Base-by-base conservation (phyloP, 2,113 vertebrate genomes). In the Channa maculata region DNA sequence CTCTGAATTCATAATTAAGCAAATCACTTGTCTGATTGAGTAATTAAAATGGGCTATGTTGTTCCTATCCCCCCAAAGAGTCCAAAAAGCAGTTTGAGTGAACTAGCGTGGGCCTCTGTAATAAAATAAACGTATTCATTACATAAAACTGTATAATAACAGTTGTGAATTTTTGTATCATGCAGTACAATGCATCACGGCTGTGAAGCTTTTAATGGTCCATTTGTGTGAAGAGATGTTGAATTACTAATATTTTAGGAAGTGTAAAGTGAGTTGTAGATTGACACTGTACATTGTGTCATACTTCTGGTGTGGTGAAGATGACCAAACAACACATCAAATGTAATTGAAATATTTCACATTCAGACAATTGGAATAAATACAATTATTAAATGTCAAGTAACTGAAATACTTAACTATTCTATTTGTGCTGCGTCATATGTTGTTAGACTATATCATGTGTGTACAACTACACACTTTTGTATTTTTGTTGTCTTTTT, bases 1-100 rank as follows among this genome's bases (percentile, higher is more conserved):
- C 76, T 82, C 66, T 0, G 59, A 84, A 84, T 82, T 45, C 64
- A 68, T 82, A 82, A 80, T 84, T 80, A 87, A 70, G 51, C 80
- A 86, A 87, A 82, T 84, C 65, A 72, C 71, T 79, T 74, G 50
- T 79, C 67, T 86, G 78, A 85, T 79, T 82, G 64, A 80, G 83
- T 79, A 86, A 80, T 87, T 82, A 86, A 75, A 85, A 80, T 84
- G 60, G 49, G 73, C 63, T 11, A 46, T 68, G 78, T 63, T 84
- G 67, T 82, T 86, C 50, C 41, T 54, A 6, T 78, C 11, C 46
- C 82, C 49, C 71, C 48, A 48, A 84, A 83, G 84, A 77, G 72
- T 74, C 71, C 41, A 79, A 59, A 85, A 72, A 75, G 60, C 81
- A 38, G 37, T 79, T 71, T 63, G 46, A 77, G 75, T 90, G 71